A percentile compares a stretch with the other conserved stretches of the same genome.
phyloP scores from a whole-genome alignment of 2,888 invertebrate species.

The Nomada hirtipes region DNA sequence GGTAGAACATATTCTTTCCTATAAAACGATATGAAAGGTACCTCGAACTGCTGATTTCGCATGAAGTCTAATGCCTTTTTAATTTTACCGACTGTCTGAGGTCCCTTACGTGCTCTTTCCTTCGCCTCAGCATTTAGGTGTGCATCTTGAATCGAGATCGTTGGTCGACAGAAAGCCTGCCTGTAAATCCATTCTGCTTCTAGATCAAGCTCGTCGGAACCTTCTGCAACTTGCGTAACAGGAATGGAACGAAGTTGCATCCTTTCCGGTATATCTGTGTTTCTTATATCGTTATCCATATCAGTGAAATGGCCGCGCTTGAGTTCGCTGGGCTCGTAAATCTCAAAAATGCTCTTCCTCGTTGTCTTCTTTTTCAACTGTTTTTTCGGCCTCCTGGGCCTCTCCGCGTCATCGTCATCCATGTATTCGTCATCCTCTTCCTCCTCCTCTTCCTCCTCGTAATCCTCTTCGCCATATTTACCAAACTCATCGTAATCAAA shows the following conservation, averaged over 20 bases:
- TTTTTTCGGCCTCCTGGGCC: slow-evolving; percentile 90
- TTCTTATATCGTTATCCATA: slow-evolving; percentile 95
- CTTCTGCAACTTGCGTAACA: slow-evolving; percentile 92
- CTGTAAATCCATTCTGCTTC: slow-evolving; percentile 99
- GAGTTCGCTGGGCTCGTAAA: slow-evolving; percentile 98
- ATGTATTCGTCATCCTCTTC: slow-evolving; percentile 93
- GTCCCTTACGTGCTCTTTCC: slow-evolving; percentile 88
- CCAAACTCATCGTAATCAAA: slow-evolving; percentile 97
- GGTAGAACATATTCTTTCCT: slow-evolving; percentile 98
- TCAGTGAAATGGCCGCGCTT: slow-evolving; percentile 98
- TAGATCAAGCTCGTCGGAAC: slow-evolving; percentile 94
- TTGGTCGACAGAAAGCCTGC: slow-evolving; percentile 94
- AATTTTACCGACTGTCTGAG: slow-evolving; percentile 93
- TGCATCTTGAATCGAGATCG: slow-evolving; percentile 92
- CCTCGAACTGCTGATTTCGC: slow-evolving; percentile 97
- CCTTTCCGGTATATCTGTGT: slow-evolving; percentile 95
- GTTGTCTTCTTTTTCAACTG: slow-evolving; percentile 91
- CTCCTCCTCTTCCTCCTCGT: slow-evolving; percentile 88
- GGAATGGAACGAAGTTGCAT: slow-evolving; percentile 96
- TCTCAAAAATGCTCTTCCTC: slow-evolving; percentile 95
- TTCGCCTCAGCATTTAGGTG: slow-evolving; percentile 85
- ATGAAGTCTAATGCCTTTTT: slow-evolving; percentile 98
- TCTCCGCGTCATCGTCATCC: slow-evolving; percentile 88
- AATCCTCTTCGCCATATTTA: slow-evolving; percentile 94
- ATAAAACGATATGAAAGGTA: slow-evolving; percentile 99